These are phyloP conservation scores for Prosapia bicincta DNA, from an alignment of 2,888 invertebrate genomes.

Conservation along the genomic window DNA sequence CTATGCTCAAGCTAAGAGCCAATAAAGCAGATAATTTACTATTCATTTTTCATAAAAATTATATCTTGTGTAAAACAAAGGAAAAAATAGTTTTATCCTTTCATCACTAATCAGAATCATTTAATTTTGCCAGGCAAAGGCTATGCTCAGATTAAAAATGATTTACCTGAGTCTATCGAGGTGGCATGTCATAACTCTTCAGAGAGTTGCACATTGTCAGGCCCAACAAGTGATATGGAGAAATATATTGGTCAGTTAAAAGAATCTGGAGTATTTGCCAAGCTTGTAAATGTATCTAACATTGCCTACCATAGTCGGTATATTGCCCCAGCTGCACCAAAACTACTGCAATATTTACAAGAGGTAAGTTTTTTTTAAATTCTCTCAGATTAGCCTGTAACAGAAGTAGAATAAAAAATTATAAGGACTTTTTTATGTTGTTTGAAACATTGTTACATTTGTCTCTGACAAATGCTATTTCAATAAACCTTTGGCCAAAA, in stretches of 20 bases:
- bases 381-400: too few species aligned
- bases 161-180: constrained; percentile 72
- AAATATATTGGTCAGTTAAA: constrained; percentile 61
- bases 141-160: constrained; percentile 51
- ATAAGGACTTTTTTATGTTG: too few species aligned
- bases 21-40: too few species aligned
- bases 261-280: constrained; percentile 72
- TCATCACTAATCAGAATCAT: background rate
- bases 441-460: too few species aligned
- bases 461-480: too few species aligned
- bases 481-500: too few species aligned
- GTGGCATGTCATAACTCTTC: constrained; percentile 85
- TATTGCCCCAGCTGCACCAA: constrained; percentile 68
- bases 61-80: too few species aligned
- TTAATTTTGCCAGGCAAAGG: constrained; percentile 44
- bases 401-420: too few species aligned
- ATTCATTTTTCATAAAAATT: too few species aligned
- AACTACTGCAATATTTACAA: constrained; percentile 59
- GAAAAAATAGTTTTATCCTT: too few species aligned
- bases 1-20: too few species aligned
- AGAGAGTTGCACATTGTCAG: constrained; percentile 88
- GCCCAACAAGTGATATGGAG: constrained; percentile 67
- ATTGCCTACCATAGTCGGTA: constrained; percentile 88
- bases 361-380: constrained; percentile 49
- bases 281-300: constrained; percentile 79